Conservation (phyloP, 2,888 invertebrate genomes). For the Athripsodes cinereus region DNA sequence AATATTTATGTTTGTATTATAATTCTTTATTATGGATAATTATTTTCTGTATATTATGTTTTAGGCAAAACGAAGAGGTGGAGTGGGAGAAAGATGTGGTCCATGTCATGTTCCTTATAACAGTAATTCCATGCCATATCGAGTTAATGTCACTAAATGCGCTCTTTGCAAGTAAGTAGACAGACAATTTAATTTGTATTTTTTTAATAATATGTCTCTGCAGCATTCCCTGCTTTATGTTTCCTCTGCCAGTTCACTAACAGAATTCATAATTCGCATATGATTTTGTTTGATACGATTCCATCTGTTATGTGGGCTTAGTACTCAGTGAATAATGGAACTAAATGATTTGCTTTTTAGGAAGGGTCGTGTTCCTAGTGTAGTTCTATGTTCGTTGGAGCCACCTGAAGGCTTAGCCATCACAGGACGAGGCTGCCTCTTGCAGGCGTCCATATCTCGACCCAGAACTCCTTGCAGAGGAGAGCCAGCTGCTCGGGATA, state of each 20-base stretch:
- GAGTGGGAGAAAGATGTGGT: slow-evolving; percentile 29
- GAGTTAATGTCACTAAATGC: slow-evolving; percentile 68
- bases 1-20: no score
- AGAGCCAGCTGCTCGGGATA: slow-evolving; percentile 86
- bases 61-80: slow-evolving; percentile 31
- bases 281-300: no score
- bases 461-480: slow-evolving; percentile 72
- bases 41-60: neutral
- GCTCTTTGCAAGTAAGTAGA: slow-evolving; percentile 57
- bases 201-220: no score
- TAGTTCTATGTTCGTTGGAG: slow-evolving; percentile 84
- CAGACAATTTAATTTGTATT: no score
- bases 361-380: slow-evolving; percentile 82
- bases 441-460: slow-evolving; percentile 71
- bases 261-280: no score
- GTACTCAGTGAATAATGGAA: no score
- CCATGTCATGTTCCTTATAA: slow-evolving; percentile 81
- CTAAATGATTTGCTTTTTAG: slow-evolving; percentile 40
- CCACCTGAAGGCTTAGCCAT: slow-evolving; percentile 70
- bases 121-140: slow-evolving; percentile 63
- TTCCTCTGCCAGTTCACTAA: neutral
- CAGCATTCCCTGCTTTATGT: no score
- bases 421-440: slow-evolving; percentile 61
- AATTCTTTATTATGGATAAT: no score
- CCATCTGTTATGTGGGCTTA: no score